These are phyloP conservation scores for Acrocephalus kingi DNA, from an alignment of 2,113 vertebrate species.

Conservation along the genomic window DNA sequence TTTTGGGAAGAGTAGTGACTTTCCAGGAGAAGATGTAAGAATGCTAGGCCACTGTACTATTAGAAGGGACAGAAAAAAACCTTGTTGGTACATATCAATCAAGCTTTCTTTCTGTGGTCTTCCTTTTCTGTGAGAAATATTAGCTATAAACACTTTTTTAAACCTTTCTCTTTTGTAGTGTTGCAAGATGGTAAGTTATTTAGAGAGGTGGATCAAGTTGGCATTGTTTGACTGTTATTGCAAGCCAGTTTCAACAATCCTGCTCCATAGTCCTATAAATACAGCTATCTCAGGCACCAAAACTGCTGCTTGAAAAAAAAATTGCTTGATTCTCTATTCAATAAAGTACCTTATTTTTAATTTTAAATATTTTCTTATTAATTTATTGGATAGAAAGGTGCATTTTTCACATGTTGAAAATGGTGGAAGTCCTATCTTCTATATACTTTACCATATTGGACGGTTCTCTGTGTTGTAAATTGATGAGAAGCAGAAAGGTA, in stretches of 20 bases:
- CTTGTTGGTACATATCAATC: background rate
- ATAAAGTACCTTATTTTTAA: background rate
- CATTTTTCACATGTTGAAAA: slow-evolving; percentile 27
- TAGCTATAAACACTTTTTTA: background rate
- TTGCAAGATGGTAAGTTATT: background rate
- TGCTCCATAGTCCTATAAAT: fast-evolving
- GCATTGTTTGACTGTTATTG: background rate
- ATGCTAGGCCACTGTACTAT: background rate
- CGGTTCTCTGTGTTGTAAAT: slow-evolving; percentile 34
- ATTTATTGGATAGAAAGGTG: background rate
- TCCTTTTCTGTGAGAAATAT: background rate
- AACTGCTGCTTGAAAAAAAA: background rate
- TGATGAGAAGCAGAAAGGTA: slow-evolving; percentile 47
- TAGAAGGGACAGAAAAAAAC: background rate
- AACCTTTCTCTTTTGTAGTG: background rate
- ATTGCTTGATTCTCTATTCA: background rate
- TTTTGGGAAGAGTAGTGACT: background rate
- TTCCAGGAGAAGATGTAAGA: background rate
- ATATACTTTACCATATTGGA: background rate
- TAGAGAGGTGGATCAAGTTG: background rate
- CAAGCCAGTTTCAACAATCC: background rate
- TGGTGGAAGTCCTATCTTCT: background rate
- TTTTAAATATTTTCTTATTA: background rate
- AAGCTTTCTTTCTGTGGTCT: background rate
- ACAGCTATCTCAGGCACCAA: background rate